These are phyloP conservation scores for Lutjanus erythropterus DNA, from an alignment of 2,113 vertebrate genomes.

Conservation along the genomic window DNA sequence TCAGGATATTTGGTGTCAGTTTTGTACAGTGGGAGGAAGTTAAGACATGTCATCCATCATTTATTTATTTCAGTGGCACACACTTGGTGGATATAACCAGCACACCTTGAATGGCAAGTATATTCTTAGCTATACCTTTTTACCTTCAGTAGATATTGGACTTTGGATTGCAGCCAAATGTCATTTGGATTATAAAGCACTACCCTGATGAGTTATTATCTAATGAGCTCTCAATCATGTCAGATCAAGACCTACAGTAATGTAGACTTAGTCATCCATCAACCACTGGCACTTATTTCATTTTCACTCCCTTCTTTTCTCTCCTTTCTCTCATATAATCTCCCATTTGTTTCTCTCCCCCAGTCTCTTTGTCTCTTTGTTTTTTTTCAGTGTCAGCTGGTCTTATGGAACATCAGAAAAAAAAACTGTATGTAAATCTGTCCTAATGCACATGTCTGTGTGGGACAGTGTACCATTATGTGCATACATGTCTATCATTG, in stretches of 20 bases:
- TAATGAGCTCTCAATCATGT: constrained; percentile 21
- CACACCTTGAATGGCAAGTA: not conserved
- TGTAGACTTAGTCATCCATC: not conserved
- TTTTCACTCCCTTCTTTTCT: constrained; percentile 1
- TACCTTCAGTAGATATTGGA: not conserved
- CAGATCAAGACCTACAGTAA: constrained; percentile 1
- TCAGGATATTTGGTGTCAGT: no score
- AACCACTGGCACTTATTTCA: not conserved
- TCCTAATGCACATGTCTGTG: constrained; percentile 11
- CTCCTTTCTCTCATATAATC: not conserved
- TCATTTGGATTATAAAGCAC: constrained; percentile 4
- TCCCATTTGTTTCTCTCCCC: not conserved
- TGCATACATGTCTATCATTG: constrained; percentile 19
- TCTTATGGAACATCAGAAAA: not conserved
- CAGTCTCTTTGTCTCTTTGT: not conserved
- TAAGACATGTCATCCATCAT: no score
- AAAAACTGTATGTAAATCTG: constrained; percentile 7
- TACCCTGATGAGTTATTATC: not conserved
- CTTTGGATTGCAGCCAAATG: constrained; percentile 2
- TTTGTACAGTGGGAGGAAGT: no score
- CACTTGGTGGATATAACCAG: no score
- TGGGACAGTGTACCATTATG: constrained; percentile 19
- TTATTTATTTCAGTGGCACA: no score
- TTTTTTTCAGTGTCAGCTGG: not conserved
- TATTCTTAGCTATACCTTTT: not conserved